Conservation (phyloP, 1,140 invertebrate genomes). For the Yoshiicerus persimilis region DNA sequence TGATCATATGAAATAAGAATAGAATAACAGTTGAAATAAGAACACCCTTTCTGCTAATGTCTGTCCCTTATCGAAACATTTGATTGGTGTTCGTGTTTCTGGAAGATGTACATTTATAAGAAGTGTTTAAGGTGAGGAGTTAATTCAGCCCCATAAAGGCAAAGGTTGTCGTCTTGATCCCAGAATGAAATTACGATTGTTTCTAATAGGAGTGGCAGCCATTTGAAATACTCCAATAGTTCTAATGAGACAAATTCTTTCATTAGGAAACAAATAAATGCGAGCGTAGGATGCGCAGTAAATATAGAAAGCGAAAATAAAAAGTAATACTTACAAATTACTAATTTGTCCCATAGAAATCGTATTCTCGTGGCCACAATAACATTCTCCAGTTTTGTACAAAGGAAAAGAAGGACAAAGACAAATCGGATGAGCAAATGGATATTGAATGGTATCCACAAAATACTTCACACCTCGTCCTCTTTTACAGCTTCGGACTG, state of each 20-base stretch:
- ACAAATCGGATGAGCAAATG: constrained; percentile 23
- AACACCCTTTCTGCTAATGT: too few relatives aligned
- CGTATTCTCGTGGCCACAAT: background rate
- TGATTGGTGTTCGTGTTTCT: too few relatives aligned
- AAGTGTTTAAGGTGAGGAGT: too few relatives aligned
- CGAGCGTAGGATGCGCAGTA: background rate
- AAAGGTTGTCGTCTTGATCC: background rate
- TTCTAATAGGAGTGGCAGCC: background rate
- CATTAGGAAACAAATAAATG: background rate
- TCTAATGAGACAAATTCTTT: background rate
- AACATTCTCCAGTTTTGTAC: constrained; percentile 23
- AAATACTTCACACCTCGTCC: constrained; percentile 37
- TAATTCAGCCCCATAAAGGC: background rate
- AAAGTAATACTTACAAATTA: background rate
- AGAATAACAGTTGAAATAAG: too few relatives aligned
- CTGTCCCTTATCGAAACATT: too few relatives aligned
- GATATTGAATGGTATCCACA: constrained; percentile 5
- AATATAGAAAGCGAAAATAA: background rate
- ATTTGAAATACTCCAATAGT: background rate
- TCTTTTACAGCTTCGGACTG: constrained; percentile 4
- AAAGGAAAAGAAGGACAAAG: constrained; percentile 3
- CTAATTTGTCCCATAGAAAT: background rate
- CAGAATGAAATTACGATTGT: background rate
- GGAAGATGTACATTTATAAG: background rate
- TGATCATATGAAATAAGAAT: too few relatives aligned